Base-by-base conservation (phyloP, 2,888 invertebrate genomes). In the Petrolisthes cinctipes region DNA sequence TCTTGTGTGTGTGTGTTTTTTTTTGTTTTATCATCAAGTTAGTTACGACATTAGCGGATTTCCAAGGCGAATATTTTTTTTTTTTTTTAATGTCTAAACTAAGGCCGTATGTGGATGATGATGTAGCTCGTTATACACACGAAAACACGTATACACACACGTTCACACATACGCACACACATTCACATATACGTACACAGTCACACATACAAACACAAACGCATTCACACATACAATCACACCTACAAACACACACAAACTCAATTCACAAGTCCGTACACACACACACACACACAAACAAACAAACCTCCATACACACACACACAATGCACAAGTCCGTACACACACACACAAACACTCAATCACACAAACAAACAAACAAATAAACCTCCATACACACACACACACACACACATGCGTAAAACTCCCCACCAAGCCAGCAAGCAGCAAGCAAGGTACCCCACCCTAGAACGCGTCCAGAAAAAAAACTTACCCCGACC, bases 351-450 rank as follows among this genome's bases (percentile, higher is more conserved):
- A 76, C 37, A 76, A 5, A 76, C 37, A 76, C 37, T 23, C 37
- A 76, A 5, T 23, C 37, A 76, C 37, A 76, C 37, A 76, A n/a
- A 76, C 37, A 76, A 5, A 76, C 75, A 75, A 14, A 75, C 75
- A 75, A 14, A 75, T 20, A 75, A 11, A 75, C 37, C 17, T 23
- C 17, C 37, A 75, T 23, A 75, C 37, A 75, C 51, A 76, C 51
- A 76, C 4, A 76, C 51, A 76, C 5, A 76, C 51, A 76, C 51
- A 76, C 51, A 76, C 23, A 37, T 76, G 23, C 51, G 51, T 76
- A 76, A 37, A 11, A 20, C 37, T 37, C 37, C 37, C 37, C 37
- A 37, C 37, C 37, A 37, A 61, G 17, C 9, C 1, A 9, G 14
- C 4, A 5, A 14, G 14, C 14, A 76, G 20, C n/a, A 14, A 76